A percentile compares a stretch with the other conserved stretches of the same genome.
phyloP scores from a whole-genome alignment of 2,888 invertebrate genomes.

The Patella ulyssiponensis region DNA sequence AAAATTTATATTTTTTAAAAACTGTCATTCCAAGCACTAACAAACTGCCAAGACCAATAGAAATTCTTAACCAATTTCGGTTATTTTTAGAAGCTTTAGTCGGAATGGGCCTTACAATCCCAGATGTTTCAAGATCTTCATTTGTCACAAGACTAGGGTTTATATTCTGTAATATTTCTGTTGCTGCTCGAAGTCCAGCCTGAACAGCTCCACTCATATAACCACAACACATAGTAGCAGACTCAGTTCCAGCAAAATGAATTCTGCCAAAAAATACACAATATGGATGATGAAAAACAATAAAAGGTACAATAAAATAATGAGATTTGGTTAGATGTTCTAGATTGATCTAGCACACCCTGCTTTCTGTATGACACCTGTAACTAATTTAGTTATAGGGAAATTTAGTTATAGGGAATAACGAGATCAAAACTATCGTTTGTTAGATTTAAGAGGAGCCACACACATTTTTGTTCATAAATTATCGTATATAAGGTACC shows the following conservation, averaged over 20 bases:
- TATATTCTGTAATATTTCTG: slow-evolving; percentile 63
- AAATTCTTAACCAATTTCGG: neutral
- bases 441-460: too few relatives aligned
- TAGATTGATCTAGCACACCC: neutral
- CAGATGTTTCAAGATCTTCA: slow-evolving; percentile 43
- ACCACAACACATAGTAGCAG: slow-evolving; percentile 68
- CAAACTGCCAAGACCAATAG: neutral
- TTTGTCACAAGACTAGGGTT: slow-evolving; percentile 51
- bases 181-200: slow-evolving; percentile 65
- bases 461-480: too few relatives aligned
- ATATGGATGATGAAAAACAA: neutral
- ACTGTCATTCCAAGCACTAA: neutral
- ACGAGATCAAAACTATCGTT: too few relatives aligned
- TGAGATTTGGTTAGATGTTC: too few relatives aligned
- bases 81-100: neutral
- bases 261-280: slow-evolving; percentile 46
- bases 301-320: neutral
- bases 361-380: neutral
- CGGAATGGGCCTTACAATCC: slow-evolving; percentile 25
- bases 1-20: too few relatives aligned
- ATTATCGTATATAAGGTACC: too few relatives aligned
- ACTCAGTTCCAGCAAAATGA: slow-evolving; percentile 71
- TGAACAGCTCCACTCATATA: slow-evolving; percentile 71
- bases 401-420: neutral
- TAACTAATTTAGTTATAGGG: neutral